These are phyloP conservation scores for Cloeon dipterum DNA, from an alignment of 2,888 invertebrate genomes.

Conservation along the genomic window DNA sequence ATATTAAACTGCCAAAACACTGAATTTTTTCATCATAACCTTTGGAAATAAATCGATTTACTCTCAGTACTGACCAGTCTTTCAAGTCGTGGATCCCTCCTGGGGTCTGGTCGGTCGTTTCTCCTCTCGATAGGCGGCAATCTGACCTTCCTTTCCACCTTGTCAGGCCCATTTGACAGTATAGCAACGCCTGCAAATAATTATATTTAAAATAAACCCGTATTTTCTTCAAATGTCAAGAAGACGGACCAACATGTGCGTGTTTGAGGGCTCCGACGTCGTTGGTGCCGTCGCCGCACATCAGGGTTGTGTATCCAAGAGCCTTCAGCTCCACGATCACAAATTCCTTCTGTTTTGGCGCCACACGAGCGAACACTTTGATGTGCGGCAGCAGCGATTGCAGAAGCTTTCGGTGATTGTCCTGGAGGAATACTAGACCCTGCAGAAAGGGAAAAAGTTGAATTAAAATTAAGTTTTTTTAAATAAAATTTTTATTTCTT, in stretches of 20 bases:
- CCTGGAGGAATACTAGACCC: constrained; percentile 46
- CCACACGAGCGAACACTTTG: constrained; percentile 86
- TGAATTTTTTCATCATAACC: too few species aligned
- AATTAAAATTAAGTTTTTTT: constrained; percentile 2
- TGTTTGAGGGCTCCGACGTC: constrained; percentile 98
- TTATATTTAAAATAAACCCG: neutral
- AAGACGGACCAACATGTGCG: constrained; percentile 66
- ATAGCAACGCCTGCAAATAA: constrained; percentile 51
- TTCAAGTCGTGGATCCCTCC: neutral
- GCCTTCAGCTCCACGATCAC: constrained; percentile 75
- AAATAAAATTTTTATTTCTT: constrained; percentile 9
- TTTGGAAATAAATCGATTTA: too few species aligned
- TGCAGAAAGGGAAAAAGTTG: constrained; percentile 13
- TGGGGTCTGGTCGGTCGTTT: neutral
- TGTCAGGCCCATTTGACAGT: constrained; percentile 56
- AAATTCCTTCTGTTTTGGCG: constrained; percentile 96
- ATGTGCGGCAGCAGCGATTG: constrained; percentile 58
- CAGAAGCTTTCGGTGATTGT: constrained; percentile 35
- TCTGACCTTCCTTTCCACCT: constrained; percentile 10
- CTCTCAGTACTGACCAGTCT: too few species aligned
- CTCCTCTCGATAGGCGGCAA: too few species aligned
- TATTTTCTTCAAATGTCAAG: neutral
- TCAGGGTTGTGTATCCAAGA: constrained; percentile 72
- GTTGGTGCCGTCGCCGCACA: constrained; percentile 99
- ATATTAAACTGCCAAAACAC: too few species aligned